Evolutionary conservation across 2,113 vertebrate species (phyloP).

Genomic region (Solea solea): DNA sequence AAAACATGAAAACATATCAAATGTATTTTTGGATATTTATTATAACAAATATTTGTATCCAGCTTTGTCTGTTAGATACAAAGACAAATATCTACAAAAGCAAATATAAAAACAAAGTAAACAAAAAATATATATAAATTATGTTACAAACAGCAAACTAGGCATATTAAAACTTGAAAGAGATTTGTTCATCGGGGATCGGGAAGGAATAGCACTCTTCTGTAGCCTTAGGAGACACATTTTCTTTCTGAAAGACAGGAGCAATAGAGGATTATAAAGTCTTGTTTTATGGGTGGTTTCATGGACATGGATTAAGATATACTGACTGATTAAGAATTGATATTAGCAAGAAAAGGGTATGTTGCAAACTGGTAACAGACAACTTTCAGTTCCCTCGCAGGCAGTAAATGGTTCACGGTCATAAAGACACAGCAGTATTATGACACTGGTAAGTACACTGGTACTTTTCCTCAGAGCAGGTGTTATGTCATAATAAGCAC

Average conservation of each 20-base stretch:
- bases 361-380: no score
- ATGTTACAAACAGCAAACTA: conserved; percentile 52
- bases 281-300: conserved; percentile 12
- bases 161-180: conserved; percentile 85
- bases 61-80: conserved; percentile 50
- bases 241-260: conserved; percentile 81
- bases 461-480: no score
- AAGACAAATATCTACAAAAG: conserved; percentile 48
- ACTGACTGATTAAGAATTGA: conserved; percentile 1
- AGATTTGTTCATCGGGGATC: conserved; percentile 78
- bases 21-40: conserved; percentile 71
- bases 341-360: no score
- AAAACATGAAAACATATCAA: conserved; percentile 15
- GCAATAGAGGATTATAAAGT: conserved; percentile 18
- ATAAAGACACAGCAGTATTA: no score
- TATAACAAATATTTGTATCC: conserved; percentile 37
- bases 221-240: conserved; percentile 83
- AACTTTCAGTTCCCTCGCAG: no score
- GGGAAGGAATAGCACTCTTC: conserved; percentile 84
- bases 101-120: conserved; percentile 55
- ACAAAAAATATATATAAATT: not conserved
- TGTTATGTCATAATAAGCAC: no score
- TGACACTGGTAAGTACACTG: no score
- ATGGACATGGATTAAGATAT: not conserved
- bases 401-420: no score